Evolutionary conservation across 2,113 vertebrate genomes (phyloP).

Genomic region (Pionites leucogaster): DNA sequence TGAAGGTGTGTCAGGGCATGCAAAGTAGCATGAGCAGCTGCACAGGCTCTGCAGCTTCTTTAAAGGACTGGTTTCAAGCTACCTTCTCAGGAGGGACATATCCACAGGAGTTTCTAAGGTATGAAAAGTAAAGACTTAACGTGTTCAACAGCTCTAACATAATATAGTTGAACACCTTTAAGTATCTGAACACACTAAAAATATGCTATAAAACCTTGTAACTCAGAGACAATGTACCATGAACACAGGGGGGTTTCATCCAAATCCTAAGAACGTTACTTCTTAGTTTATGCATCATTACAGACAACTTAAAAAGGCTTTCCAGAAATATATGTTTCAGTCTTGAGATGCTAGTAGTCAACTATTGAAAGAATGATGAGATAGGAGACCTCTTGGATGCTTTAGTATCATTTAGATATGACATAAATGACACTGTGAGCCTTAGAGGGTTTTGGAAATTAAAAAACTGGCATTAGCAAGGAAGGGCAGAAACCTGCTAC

Average conservation of each 20-base stretch:
- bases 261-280: not conserved
- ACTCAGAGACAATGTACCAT: conserved; percentile 12
- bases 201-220: conserved; percentile 4
- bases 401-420: not conserved
- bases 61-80: not conserved
- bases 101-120: not conserved
- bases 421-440: not conserved
- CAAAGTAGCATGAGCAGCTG: not conserved
- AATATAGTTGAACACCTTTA: not conserved
- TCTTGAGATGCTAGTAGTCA: not conserved
- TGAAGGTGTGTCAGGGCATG: not conserved
- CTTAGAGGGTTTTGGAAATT: not conserved
- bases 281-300: conserved; percentile 25
- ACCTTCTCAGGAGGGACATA: not conserved
- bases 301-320: conserved; percentile 11
- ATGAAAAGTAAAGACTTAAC: not conserved
- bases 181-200: not conserved
- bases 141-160: not conserved
- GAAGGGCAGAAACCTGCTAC: not conserved
- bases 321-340: not conserved
- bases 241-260: not conserved
- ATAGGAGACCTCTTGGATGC: not conserved
- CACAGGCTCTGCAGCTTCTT: not conserved
- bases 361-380: not conserved
- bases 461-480: not conserved